phyloP scores from a whole-genome alignment of 2,888 invertebrate species.

The Drosophila limbata region DNA sequence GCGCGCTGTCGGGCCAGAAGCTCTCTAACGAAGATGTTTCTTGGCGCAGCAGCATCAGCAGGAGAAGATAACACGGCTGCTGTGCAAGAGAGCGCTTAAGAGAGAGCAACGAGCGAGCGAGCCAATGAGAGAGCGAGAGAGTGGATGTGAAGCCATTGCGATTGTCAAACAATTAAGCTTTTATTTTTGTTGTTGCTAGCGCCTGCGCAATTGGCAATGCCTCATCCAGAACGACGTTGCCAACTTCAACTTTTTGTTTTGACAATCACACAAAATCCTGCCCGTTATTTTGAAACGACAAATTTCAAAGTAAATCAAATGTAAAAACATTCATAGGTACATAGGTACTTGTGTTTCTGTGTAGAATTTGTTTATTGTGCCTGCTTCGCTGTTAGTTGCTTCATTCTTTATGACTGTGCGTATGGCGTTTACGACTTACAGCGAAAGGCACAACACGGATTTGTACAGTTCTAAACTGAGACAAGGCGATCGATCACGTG shows the following conservation, averaged over 20 bases:
- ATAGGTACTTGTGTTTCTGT: not conserved
- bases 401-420: constrained; percentile 9
- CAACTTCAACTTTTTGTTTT: constrained; percentile 21
- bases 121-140: constrained; percentile 17
- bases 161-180: constrained; percentile 58
- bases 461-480: constrained; percentile 17
- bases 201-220: constrained; percentile 57
- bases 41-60: constrained; percentile 39
- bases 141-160: constrained; percentile 13
- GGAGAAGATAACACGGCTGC: constrained; percentile 57
- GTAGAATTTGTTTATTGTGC: not conserved
- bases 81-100: constrained; percentile 34
- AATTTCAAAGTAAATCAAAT: not conserved
- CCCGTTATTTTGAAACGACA: constrained; percentile 27
- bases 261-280: constrained; percentile 32
- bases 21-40: constrained; percentile 65
- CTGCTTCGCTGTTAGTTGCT: not conserved
- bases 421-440: constrained; percentile 59
- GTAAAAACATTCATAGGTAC: not conserved
- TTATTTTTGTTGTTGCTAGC: constrained; percentile 64
- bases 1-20: constrained; percentile 73
- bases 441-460: constrained; percentile 45
- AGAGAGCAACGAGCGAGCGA: constrained; percentile 19
- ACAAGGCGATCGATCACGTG: constrained; percentile 52
- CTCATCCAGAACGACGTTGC: constrained; percentile 17